Evolutionary conservation across 2,113 vertebrate genomes (phyloP), one percentile per base, ranked within the genome.

Genomic region (Potamarius usumacintae): DNA sequence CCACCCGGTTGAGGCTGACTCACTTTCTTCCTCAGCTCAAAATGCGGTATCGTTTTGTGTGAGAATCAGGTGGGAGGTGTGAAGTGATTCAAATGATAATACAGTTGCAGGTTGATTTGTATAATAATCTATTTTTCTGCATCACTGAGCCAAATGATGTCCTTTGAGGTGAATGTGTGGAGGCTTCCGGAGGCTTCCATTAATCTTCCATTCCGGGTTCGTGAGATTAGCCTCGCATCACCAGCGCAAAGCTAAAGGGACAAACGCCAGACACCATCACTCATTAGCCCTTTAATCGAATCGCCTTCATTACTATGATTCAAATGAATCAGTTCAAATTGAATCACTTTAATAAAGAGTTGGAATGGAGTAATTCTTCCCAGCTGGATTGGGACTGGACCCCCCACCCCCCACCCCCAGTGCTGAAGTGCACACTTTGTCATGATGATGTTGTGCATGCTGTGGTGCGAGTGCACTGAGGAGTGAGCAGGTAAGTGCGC

Each of bases 401-500:
- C 42, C 42, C 42, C 34, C 34, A 42, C 2, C 34, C 34, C 34
- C 34, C 34, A 42, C 10, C 58, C 30, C 57, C 48, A 52, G 82
- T 27, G 12, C 50, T 17, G 71, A 34, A 57, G 34, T 62, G 65
- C 7, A 7, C 25, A 20, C 18, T 20, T 4, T 27, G 67, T 65
- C 62, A 12, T 25, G 30, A 80, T 79, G 62, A 4, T 71, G 76
- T 7, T 55, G 4, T 80, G 60, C 77, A 60, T 72, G 72, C 84
- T 81, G 84, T 90, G 53, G 69, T 85, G 67, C 22, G 25, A 69
- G 71, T 72, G 85, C 72, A 72, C 60, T 83, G 50, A 25, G 88
- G 85, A 83, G 69, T 34, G 14, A 87, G 53, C 80, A 92, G 92
- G 92, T 92, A 92, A 92, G 92, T 92, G 58, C 82, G 86, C 52